Evolutionary conservation across 2,888 invertebrate species (phyloP).

Genomic region (Unio pictorum): DNA sequence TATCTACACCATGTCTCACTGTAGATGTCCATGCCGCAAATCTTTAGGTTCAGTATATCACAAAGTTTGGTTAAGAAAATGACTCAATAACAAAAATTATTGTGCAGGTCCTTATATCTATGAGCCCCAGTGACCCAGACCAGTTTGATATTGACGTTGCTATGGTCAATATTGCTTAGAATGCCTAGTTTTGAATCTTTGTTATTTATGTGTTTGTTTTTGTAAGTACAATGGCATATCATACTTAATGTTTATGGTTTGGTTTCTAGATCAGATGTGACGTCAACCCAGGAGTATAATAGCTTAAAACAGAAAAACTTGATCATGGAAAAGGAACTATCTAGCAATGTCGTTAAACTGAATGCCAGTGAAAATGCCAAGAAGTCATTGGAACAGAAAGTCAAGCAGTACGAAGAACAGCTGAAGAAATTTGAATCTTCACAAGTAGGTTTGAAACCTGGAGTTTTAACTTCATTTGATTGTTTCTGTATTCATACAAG

Average conservation of each 20-base stretch:
- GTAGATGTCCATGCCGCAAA: too few relatives aligned
- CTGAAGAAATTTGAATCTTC: constrained; percentile 50
- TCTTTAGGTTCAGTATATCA: too few relatives aligned
- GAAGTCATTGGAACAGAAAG: constrained; percentile 54
- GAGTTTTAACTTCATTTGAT: too few relatives aligned
- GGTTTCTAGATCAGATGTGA: constrained; percentile 44
- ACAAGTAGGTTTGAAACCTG: constrained; percentile 36
- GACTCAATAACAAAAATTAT: too few relatives aligned
- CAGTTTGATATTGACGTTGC: too few relatives aligned
- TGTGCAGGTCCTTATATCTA: too few relatives aligned
- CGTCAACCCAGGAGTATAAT: constrained; percentile 43
- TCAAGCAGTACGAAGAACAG: constrained; percentile 56
- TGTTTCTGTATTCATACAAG: too few relatives aligned
- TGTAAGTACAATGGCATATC: not conserved
- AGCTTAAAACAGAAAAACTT: constrained; percentile 59
- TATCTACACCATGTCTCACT: too few relatives aligned
- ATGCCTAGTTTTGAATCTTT: not conserved
- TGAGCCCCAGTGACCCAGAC: too few relatives aligned
- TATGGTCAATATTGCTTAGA: not conserved
- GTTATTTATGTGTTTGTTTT: not conserved
- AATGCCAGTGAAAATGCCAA: constrained; percentile 57
- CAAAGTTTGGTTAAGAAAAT: too few relatives aligned
- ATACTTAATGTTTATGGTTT: too few relatives aligned
- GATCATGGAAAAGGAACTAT: constrained; percentile 64
- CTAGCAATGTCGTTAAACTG: constrained; percentile 53